phyloP scores from a whole-genome alignment of 2,113 vertebrate species.

The Ivindomyrus marchei region DNA sequence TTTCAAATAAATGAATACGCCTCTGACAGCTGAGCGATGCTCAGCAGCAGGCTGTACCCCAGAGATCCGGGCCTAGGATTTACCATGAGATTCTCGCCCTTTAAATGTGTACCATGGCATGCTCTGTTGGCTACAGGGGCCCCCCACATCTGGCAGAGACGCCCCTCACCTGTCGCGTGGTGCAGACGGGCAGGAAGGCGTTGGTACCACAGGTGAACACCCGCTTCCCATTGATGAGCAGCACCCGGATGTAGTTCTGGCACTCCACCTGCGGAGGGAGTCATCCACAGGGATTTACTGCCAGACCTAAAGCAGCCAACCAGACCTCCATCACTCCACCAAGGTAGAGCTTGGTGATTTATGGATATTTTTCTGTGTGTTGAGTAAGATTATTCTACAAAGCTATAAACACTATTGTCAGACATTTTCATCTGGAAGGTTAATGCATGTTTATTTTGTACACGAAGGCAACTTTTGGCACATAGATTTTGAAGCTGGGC shows the following conservation, averaged over 20 bases:
- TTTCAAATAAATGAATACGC: not conserved
- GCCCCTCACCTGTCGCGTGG: constrained; percentile 77
- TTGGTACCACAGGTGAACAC: constrained; percentile 95
- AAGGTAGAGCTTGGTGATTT: not conserved
- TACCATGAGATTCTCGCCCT: not conserved
- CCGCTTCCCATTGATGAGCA: constrained; percentile 85
- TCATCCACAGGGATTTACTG: not conserved
- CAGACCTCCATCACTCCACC: not conserved
- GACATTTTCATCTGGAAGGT: not conserved
- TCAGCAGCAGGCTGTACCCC: not conserved
- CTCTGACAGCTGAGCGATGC: not conserved
- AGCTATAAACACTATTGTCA: not conserved
- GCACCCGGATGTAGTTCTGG: constrained; percentile 93
- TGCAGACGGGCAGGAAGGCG: constrained; percentile 89
- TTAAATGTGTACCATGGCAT: not conserved
- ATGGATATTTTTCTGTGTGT: not conserved
- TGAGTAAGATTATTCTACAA: not conserved
- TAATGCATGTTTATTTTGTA: not conserved
- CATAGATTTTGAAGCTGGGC: not conserved
- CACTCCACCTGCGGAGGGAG: constrained; percentile 75
- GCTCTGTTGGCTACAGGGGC: not conserved
- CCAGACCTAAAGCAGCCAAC: not conserved
- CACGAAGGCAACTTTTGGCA: not conserved
- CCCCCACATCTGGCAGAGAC: not conserved
- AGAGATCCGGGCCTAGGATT: not conserved